Evolutionary conservation across 2,797 vertebrate species (phyloP), one percentile per base, ranked within the genome.

Genomic region (Chlorospingus flavigularis): DNA sequence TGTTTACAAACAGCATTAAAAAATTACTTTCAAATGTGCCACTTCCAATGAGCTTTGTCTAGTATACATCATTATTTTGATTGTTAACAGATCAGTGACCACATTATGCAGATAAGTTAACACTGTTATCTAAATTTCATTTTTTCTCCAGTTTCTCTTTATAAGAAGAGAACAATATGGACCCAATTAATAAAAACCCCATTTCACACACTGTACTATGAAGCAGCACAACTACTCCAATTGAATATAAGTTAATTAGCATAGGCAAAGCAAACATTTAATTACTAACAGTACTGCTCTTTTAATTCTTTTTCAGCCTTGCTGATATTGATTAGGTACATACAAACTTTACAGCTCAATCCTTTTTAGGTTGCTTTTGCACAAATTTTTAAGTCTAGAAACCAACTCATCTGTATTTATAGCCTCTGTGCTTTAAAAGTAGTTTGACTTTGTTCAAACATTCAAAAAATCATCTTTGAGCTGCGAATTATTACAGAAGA

Each of bases 361-460:
- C 19, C 5, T 74, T 57, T 83, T 67, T 21, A 28, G 70, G 50
- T 39, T 66, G 63, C 48, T 79, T 66, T 50, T 53, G 43, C 48
- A 57, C 25, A 78, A 17, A 15, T 51, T 89, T 62, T 83, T 61
- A 71, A 47, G 50, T 35, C 68, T 92, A 33, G 37, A 63, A 86
- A 72, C 39, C 31, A 26, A 74, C 43, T 61, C 7, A 82, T 50
- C 39, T 73, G 67, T 82, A 70, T 79, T 82, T 71, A 67, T 30
- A 82, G 63, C 18, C 42, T 33, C 33, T 47, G 30, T 37, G 39
- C 79, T 92, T 91, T 89, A 92, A 88, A 95, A 90, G 60, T 43
- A 86, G 72, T n/a, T 91, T 92, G 75, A 90, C 57, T 86, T 85
- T 28, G 65, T 57, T 87, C 77, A 95, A 87, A 91, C 37, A 70